Percentiles rank a stretch among this genome's conserved stretches.
Conservation (phyloP, 2,113 vertebrate species). For the Clarias macrocephalus region DNA sequence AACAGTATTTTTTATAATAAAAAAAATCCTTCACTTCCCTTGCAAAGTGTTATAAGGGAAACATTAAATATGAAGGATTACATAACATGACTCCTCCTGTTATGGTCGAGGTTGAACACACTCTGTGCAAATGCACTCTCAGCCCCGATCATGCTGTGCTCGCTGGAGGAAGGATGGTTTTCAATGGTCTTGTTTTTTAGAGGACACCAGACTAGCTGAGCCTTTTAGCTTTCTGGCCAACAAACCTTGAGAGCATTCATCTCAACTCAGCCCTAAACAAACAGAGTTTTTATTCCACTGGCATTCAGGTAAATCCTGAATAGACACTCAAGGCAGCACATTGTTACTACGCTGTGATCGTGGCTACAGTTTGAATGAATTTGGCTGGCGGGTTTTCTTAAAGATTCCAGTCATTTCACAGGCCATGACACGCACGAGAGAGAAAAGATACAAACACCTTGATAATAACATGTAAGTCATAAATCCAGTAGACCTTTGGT, state of each 20-base stretch:
- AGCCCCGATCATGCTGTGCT: background rate
- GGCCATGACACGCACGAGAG: background rate
- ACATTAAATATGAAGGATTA: constrained; percentile 27
- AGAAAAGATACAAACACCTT: background rate
- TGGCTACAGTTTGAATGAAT: background rate
- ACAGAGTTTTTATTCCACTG: background rate
- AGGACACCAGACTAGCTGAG: background rate
- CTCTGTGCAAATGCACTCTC: constrained; percentile 15
- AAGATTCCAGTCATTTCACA: background rate
- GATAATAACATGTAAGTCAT: background rate
- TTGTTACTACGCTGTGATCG: background rate
- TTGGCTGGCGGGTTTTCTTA: background rate
- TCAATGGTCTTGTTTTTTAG: constrained; percentile 12
- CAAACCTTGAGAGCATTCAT: constrained; percentile 6
- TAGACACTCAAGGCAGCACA: background rate
- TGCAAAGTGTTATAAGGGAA: constrained; percentile 6
- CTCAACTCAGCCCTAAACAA: constrained; percentile 11
- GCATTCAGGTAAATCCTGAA: background rate
- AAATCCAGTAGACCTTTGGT: no score
- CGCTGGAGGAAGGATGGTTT: constrained; percentile 7
- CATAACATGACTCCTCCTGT: background rate
- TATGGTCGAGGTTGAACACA: background rate
- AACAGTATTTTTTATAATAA: background rate
- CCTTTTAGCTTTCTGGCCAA: background rate
- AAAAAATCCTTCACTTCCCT: background rate